Evolutionary conservation across 1,140 invertebrate species (phyloP).

Genomic region (Papilio glaucus): DNA sequence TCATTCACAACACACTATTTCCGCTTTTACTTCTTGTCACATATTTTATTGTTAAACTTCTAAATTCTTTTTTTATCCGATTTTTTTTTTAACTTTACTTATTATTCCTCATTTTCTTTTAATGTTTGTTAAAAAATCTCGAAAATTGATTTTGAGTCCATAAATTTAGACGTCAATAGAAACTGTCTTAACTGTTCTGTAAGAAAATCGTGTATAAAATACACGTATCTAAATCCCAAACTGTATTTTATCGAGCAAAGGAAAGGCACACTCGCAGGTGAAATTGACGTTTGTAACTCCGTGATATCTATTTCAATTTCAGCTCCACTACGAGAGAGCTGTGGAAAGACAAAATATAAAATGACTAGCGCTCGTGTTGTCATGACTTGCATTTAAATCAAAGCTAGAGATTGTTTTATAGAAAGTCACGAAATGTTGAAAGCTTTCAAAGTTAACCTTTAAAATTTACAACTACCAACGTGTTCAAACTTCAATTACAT

Average conservation of each 20-base stretch:
- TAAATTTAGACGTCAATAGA: not conserved
- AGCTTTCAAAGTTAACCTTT: not conserved
- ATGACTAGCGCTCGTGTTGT: slow-evolving; percentile 5
- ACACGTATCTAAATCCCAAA: not conserved
- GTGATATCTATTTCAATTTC: slow-evolving; percentile 30
- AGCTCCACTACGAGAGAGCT: slow-evolving; percentile 15
- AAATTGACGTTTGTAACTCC: slow-evolving; percentile 33
- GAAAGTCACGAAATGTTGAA: not conserved
- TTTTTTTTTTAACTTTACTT: no score
- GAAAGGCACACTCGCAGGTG: slow-evolving; percentile 3
- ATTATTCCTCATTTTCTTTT: no score
- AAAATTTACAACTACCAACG: not conserved
- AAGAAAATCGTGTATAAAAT: not conserved
- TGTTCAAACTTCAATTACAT: not conserved
- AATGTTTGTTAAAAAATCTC: no score
- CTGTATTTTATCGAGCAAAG: slow-evolving; percentile 2
- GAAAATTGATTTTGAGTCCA: no score
- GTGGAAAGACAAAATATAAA: slow-evolving; percentile 29
- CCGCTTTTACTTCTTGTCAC: no score
- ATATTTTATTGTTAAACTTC: no score
- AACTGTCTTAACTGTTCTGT: not conserved
- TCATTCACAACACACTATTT: no score
- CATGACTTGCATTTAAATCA: slow-evolving; percentile 21
- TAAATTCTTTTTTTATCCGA: no score
- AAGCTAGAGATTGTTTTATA: slow-evolving; percentile 26